phyloP scores from a whole-genome alignment of 2,113 vertebrate species.

The Pristiophorus japonicus region DNA sequence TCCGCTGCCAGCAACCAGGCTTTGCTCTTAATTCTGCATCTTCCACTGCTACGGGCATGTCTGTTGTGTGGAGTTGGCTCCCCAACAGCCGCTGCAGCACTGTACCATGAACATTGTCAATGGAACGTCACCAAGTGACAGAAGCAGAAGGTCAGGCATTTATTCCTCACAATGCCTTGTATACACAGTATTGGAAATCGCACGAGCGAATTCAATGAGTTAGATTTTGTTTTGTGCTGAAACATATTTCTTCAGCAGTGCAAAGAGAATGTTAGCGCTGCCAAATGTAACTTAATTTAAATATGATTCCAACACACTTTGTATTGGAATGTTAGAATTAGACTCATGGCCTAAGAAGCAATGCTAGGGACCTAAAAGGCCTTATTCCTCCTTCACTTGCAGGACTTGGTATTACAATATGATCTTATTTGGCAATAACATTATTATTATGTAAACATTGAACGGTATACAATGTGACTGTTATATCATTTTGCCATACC shows the following conservation, averaged over 20 bases:
- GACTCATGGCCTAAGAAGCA: neutral
- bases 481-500: neutral
- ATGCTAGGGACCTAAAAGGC: neutral
- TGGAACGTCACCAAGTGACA: slow-evolving; percentile 3
- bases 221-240: neutral
- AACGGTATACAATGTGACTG: neutral
- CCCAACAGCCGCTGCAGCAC: neutral
- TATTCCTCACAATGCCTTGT: neutral
- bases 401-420: neutral
- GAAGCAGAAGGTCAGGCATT: slow-evolving; percentile 24
- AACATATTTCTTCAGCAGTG: neutral
- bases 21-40: neutral
- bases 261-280: neutral
- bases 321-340: neutral
- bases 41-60: slow-evolving; percentile 5
- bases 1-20: slow-evolving; percentile 10
- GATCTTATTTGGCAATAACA: neutral
- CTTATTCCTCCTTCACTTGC: neutral
- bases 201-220: neutral
- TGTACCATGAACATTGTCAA: neutral
- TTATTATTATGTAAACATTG: neutral
- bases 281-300: neutral
- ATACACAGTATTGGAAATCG: neutral
- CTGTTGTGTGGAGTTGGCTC: neutral
- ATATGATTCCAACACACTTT: neutral